These are phyloP conservation scores for Callyntrura guangdongensis DNA, from an alignment of 2,888 invertebrate genomes.

Conservation along the genomic window DNA sequence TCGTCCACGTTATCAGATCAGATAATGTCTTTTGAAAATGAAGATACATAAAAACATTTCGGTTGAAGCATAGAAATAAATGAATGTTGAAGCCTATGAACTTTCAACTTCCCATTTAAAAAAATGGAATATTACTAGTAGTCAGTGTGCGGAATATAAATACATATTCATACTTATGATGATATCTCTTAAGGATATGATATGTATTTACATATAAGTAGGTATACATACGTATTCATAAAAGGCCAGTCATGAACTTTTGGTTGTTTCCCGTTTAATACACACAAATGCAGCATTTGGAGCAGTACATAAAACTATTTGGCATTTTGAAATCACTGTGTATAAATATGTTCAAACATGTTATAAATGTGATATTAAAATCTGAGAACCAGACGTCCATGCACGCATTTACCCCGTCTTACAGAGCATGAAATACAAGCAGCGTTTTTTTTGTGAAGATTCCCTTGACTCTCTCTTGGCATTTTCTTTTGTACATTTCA, in stretches of 20 bases:
- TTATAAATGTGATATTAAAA: constrained; percentile 30
- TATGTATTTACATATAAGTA: not conserved
- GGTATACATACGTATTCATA: not conserved
- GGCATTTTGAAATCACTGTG: constrained; percentile 7
- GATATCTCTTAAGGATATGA: no score
- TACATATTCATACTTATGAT: no score
- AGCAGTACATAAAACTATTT: not conserved
- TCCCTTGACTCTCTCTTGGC: constrained; percentile 62
- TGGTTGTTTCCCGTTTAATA: not conserved
- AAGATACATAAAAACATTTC: constrained; percentile 61
- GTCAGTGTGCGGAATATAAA: no score
- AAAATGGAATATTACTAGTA: not conserved
- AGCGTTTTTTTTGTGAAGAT: constrained; percentile 38
- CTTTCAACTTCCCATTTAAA: not conserved
- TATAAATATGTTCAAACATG: not conserved
- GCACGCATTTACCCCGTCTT: constrained; percentile 17
- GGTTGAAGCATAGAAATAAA: not conserved
- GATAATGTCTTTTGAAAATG: constrained; percentile 66
- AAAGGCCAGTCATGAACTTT: not conserved
- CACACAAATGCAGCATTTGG: not conserved
- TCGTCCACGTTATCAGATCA: constrained; percentile 61
- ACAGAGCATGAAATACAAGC: not conserved
- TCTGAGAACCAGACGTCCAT: constrained; percentile 44
- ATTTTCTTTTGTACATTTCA: constrained; percentile 56
- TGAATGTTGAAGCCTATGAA: not conserved